Percentiles rank a stretch among this genome's conserved stretches.
Conservation (phyloP, 2,888 invertebrate species). For the Drosophila meridionalis region DNA sequence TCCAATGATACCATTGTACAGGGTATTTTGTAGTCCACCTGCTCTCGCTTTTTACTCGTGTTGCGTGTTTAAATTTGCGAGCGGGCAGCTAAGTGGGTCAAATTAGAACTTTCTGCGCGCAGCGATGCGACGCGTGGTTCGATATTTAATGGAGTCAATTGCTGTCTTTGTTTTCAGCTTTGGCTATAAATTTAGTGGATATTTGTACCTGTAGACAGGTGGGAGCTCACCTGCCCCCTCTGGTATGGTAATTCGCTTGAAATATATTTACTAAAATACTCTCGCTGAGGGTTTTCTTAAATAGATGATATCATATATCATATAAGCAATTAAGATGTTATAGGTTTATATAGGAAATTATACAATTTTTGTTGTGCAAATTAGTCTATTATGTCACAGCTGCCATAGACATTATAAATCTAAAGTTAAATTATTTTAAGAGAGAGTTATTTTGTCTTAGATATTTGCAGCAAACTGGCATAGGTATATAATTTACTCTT, state of each 20-base stretch:
- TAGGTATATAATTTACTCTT: not conserved
- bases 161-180: not conserved
- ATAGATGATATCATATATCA: not conserved
- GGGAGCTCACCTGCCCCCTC: not conserved
- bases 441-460: not conserved
- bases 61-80: conserved; percentile 35
- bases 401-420: not conserved
- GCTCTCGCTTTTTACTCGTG: not conserved
- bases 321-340: not conserved
- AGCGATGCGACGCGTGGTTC: conserved; percentile 29
- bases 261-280: not conserved
- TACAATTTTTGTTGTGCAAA: not conserved
- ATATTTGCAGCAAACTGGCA: not conserved
- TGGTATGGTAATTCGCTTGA: conserved; percentile 14
- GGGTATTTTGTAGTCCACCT: not conserved
- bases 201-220: not conserved
- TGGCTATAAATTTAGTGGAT: conserved; percentile 18
- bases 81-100: conserved; percentile 47
- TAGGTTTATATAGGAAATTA: not conserved
- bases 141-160: conserved; percentile 11
- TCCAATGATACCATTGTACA: not conserved
- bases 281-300: not conserved
- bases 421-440: not conserved
- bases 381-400: not conserved
- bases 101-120: conserved; percentile 56